phyloP scores from a whole-genome alignment of 2,113 vertebrate species.

The Hippocampus abdominalis region DNA sequence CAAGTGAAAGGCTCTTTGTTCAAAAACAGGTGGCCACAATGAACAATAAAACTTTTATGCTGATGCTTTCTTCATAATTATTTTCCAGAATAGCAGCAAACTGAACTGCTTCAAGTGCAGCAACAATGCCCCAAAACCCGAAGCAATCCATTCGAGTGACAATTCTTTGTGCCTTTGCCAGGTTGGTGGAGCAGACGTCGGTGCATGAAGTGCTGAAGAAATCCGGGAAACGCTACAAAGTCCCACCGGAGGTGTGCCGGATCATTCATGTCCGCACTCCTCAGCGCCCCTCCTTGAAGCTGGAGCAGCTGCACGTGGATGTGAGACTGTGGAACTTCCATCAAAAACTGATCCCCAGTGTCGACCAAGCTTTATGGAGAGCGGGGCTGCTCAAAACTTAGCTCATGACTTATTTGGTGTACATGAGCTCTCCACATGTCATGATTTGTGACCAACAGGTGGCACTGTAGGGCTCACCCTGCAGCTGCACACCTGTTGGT shows the following conservation, averaged over 20 bases:
- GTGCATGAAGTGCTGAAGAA: constrained; percentile 5
- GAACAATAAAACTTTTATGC: too few relatives aligned
- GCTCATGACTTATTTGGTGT: not conserved
- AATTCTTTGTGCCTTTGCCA: not conserved
- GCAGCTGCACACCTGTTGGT: too few relatives aligned
- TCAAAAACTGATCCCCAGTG: constrained; percentile 32
- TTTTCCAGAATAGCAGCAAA: too few relatives aligned
- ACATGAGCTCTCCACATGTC: too few relatives aligned
- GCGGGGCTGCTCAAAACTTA: constrained; percentile 8
- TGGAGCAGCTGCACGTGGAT: constrained; percentile 36
- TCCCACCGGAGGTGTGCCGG: not conserved
- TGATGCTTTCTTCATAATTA: too few relatives aligned
- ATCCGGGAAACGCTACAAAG: not conserved
- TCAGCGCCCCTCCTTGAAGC: not conserved
- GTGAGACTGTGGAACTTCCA: constrained; percentile 45
- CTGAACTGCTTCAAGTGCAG: too few relatives aligned
- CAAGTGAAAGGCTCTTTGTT: too few relatives aligned
- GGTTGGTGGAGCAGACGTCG: constrained; percentile 9
- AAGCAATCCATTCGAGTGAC: not conserved
- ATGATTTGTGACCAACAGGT: too few relatives aligned
- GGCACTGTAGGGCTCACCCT: too few relatives aligned
- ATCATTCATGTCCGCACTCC: constrained; percentile 5
- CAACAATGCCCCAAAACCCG: too few relatives aligned
- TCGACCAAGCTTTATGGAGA: constrained; percentile 29
- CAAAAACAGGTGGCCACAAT: too few relatives aligned